Evolutionary conservation across 2,888 invertebrate genomes (phyloP).

Genomic region (Epistrophella euchroma): DNA sequence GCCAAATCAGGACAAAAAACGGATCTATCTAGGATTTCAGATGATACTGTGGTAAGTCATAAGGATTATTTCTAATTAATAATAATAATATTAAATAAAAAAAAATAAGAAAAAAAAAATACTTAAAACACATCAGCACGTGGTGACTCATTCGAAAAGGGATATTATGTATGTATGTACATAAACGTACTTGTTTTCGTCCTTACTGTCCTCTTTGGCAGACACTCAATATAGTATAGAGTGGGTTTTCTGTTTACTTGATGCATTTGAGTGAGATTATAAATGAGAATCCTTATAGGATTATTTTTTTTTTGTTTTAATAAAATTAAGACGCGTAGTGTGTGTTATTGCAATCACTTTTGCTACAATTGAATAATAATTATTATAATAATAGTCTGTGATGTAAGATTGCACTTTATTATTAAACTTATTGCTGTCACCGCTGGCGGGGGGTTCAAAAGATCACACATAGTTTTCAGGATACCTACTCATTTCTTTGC

Average conservation of each 20-base stretch:
- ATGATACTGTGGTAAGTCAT: conserved; percentile 70
- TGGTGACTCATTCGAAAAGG: conserved; percentile 68
- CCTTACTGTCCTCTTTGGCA: conserved; percentile 21
- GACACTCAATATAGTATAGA: conserved; percentile 43
- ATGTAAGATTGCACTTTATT: too few relatives aligned
- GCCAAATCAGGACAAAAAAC: conserved; percentile 51
- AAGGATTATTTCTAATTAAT: neutral
- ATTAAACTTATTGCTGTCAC: too few relatives aligned
- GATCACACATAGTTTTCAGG: too few relatives aligned
- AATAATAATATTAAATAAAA: neutral
- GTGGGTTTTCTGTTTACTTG: conserved; percentile 36
- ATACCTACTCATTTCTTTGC: too few relatives aligned
- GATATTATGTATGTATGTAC: neutral
- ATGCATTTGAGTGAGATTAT: conserved; percentile 51
- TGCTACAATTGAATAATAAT: neutral
- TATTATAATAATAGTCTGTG: neutral
- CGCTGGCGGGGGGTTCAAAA: too few relatives aligned
- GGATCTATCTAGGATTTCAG: conserved; percentile 62
- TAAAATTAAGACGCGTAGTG: too few relatives aligned
- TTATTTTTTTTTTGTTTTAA: neutral
- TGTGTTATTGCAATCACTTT: neutral
- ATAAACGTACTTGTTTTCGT: neutral
- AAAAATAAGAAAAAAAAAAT: neutral
- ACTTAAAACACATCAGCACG: conserved; percentile 33
- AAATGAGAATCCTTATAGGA: neutral